These are phyloP conservation scores for Ptiloglossa arizonensis DNA, from an alignment of 1,140 invertebrate genomes.

Conservation along the genomic window DNA sequence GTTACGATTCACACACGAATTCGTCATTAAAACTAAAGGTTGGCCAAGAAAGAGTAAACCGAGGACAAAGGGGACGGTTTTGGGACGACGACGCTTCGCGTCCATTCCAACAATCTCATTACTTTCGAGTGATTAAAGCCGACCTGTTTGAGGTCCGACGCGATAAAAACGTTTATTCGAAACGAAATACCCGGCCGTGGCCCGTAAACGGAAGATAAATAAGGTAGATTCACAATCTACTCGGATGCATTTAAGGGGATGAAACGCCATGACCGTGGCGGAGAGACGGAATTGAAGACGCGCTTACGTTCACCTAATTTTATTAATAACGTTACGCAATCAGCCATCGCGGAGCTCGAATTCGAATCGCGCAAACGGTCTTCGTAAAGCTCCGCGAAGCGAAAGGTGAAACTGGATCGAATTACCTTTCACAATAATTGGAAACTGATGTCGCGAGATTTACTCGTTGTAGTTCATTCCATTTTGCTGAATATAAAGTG, in stretches of 20 bases:
- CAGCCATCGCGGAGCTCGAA: background rate
- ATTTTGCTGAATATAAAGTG: too few species aligned
- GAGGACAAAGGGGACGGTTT: background rate
- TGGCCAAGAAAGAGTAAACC: background rate
- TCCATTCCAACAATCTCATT: slow-evolving; percentile 34
- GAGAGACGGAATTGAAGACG: background rate
- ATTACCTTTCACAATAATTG: background rate
- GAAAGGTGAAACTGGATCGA: background rate
- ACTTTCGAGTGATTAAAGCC: slow-evolving; percentile 38
- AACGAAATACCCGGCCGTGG: slow-evolving; percentile 11
- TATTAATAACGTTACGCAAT: background rate
- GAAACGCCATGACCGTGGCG: background rate
- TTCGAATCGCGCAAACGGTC: background rate
- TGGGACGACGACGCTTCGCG: background rate
- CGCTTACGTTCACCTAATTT: background rate
- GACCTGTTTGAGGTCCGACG: slow-evolving; percentile 10
- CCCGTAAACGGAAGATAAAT: slow-evolving; percentile 27
- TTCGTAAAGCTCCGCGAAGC: background rate
- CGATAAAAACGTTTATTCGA: slow-evolving; percentile 28
- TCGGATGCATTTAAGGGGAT: slow-evolving; percentile 25
- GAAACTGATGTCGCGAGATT: too few species aligned
- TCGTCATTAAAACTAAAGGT: background rate
- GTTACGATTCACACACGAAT: too few species aligned
- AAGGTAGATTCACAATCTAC: slow-evolving; percentile 24
- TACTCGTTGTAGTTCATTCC: too few species aligned